A percentile compares a stretch with the other conserved stretches of the same genome.
Conservation (phyloP, 2,888 invertebrate species). For the Ferrisia virgata region DNA sequence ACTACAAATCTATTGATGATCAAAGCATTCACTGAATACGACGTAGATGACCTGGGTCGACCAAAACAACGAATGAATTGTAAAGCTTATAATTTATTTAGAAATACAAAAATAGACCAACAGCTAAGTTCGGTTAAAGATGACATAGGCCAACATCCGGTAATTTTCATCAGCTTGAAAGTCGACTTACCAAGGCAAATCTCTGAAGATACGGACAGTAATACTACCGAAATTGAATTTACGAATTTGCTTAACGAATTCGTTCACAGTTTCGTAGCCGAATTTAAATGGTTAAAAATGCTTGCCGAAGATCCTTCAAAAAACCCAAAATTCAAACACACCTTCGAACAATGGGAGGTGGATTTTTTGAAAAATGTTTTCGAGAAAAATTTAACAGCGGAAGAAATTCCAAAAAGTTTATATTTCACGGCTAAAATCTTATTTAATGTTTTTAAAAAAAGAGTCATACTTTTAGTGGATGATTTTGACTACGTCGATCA, state of each 20-base stretch:
- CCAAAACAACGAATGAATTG: neutral
- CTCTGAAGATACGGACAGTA: neutral
- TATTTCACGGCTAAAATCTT: neutral
- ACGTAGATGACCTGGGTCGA: neutral
- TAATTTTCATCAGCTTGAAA: neutral
- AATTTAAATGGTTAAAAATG: neutral
- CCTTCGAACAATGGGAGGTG: neutral
- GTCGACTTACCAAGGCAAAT: neutral
- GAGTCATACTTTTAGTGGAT: neutral
- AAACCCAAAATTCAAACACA: neutral
- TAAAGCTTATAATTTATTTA: neutral
- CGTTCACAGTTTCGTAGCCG: neutral
- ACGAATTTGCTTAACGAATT: neutral
- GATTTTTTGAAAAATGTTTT: neutral
- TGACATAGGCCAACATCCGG: neutral
- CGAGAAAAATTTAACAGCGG: neutral
- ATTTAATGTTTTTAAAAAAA: neutral
- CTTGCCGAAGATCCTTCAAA: neutral
- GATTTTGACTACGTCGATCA: neutral
- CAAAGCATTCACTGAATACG: neutral
- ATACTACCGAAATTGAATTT: neutral
- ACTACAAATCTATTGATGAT: neutral
- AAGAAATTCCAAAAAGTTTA: neutral
- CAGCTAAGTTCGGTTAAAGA: neutral
- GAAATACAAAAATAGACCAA: neutral